Evolutionary conservation across 2,113 vertebrate genomes (phyloP), one percentile per base, ranked within the genome.

Genomic region (Mionectes macconnelli): DNA sequence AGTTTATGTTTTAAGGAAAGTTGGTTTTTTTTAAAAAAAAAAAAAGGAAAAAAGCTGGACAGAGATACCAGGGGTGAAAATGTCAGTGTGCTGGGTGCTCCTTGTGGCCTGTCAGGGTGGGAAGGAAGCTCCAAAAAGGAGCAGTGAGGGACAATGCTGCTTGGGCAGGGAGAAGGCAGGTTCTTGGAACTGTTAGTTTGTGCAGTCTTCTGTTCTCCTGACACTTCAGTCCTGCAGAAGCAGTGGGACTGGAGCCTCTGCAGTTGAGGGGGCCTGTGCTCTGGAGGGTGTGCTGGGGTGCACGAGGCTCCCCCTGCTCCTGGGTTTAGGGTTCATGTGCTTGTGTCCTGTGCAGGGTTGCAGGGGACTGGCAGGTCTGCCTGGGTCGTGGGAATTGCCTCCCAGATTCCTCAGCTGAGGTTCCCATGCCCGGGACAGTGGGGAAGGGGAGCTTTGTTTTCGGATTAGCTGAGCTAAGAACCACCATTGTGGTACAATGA

Each of bases 291-390:
- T 78, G 22, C 31, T 57, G 50, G 25, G 19, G 16, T 27, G 27
- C 37, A 12, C 0, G 8, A 57, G 70, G 56, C 17, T 49, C 3
- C 21, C 10, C 42, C 28, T 81, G 56, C 42, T 75, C 59, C 37
- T 64, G 84, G 30, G 3, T 49, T 49, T 42, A 6, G 66, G 63
- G 39, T 13, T 79, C 62, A 8, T 45, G 21, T 2, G 6, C 37
- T 55, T 9, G 0, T 49, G n/a, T 52, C 66, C 62, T 1, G 1
- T 49, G n/a, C 33, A 23, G 77, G 23, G n/a, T 15, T 0, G 0
- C 3, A 4, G 15, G 1, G 4, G 12, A 25, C 19, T 70, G 57
- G n/a, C 28, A 23, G 17, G 8, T 31, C 35, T 76, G 45, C 8
- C 37, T 53, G 42, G 56, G 16, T 19, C 0, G 0, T 81, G 64